Conservation (phyloP, 1,140 invertebrate genomes). For the Neodiprion lecontei region DNA sequence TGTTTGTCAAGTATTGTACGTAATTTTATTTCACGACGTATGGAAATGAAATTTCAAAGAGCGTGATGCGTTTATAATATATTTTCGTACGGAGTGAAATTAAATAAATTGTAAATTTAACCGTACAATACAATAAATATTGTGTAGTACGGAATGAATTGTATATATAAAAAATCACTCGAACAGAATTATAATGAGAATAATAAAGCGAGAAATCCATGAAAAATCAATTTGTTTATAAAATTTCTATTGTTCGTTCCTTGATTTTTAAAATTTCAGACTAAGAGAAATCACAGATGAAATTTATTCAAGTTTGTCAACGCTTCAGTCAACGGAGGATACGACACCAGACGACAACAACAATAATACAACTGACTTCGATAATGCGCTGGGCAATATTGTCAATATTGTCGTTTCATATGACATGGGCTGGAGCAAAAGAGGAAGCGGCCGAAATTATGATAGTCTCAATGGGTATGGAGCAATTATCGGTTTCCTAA, state of each 20-base stretch:
- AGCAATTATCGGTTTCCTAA: constrained; percentile 17
- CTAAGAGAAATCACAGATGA: constrained; percentile 6
- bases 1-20: no score
- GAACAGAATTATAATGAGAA: no score
- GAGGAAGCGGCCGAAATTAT: constrained; percentile 21
- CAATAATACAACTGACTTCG: not conserved
- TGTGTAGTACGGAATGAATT: no score
- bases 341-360: not conserved
- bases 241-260: constrained; percentile 13
- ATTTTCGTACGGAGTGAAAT: no score
- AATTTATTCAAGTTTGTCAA: constrained; percentile 12
- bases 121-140: no score
- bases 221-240: not conserved
- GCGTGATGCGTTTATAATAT: no score
- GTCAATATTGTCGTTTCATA: constrained; percentile 18
- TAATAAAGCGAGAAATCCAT: not conserved
- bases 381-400: constrained; percentile 1
- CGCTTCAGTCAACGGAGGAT: not conserved
- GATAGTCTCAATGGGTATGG: constrained; percentile 26
- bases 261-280: not conserved
- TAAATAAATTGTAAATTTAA: no score
- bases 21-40: no score
- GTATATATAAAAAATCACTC: no score
- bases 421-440: constrained; percentile 26
- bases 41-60: no score